Evolutionary conservation across 2,888 invertebrate species (phyloP).

Genomic region (Vesta saturnalis): DNA sequence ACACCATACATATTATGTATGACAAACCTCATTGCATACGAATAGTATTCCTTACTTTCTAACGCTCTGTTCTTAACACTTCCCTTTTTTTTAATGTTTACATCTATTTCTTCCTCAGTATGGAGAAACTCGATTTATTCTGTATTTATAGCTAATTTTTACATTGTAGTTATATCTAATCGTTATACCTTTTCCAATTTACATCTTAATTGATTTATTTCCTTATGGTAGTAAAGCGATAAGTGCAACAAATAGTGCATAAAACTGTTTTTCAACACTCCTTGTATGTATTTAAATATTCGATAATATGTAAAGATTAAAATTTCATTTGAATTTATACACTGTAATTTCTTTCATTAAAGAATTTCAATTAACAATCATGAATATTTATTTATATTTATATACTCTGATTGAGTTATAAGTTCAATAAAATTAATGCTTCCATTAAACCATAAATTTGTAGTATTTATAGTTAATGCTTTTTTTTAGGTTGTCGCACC

Average conservation of each 20-base stretch:
- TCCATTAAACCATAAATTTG: background rate
- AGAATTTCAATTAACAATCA: background rate
- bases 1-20: background rate
- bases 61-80: background rate
- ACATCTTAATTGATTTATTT: slow-evolving; percentile 13
- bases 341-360: background rate
- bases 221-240: slow-evolving; percentile 3
- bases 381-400: background rate
- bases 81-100: background rate
- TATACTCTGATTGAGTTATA: background rate
- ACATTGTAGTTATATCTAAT: too few relatives aligned
- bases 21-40: background rate
- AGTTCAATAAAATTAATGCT: background rate
- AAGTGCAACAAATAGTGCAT: slow-evolving; percentile 28
- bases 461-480: too few relatives aligned
- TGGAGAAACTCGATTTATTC: background rate
- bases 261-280: slow-evolving; percentile 21
- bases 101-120: background rate
- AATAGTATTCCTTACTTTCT: background rate
- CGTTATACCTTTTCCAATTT: slow-evolving; percentile 1
- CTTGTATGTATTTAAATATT: background rate
- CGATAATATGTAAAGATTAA: background rate
- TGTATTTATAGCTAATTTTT: too few relatives aligned
- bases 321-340: background rate
- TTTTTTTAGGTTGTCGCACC: background rate